phyloP scores from a whole-genome alignment of 2,113 vertebrate species.

The Zapus hudsonius region DNA sequence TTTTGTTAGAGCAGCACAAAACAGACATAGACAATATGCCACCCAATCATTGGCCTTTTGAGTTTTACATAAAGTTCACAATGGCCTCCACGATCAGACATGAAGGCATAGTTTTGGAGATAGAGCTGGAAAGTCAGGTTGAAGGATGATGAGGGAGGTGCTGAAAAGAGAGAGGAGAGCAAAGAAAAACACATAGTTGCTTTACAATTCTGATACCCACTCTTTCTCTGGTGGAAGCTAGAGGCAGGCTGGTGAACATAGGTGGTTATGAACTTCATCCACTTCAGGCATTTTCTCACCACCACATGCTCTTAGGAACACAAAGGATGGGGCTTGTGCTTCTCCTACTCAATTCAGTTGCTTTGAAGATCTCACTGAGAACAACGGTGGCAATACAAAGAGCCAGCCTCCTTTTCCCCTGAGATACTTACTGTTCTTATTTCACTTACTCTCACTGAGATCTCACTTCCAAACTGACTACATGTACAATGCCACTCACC shows the following conservation, averaged over 20 bases:
- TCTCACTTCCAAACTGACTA: background rate
- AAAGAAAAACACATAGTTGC: background rate
- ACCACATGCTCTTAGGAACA: background rate
- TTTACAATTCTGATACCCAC: background rate
- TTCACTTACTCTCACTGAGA: rapidly evolving
- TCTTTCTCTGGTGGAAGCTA: background rate
- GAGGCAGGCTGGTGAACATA: background rate
- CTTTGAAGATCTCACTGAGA: background rate
- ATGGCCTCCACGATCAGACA: background rate
- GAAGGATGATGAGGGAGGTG: background rate
- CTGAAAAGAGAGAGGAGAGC: background rate
- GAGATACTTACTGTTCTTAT: background rate
- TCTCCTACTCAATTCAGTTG: background rate
- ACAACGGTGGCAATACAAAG: background rate
- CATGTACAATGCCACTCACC: background rate
- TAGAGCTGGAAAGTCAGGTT: background rate
- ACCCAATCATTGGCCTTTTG: background rate
- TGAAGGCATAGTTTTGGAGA: background rate
- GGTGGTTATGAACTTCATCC: background rate
- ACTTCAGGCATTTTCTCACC: background rate
- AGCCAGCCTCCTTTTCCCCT: background rate
- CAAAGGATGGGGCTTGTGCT: background rate
- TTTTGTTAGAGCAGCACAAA: background rate
- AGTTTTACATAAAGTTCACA: background rate
- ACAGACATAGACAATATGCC: background rate